phyloP scores from a whole-genome alignment of 1,140 invertebrate species.

The Pristionchus pacificus region DNA sequence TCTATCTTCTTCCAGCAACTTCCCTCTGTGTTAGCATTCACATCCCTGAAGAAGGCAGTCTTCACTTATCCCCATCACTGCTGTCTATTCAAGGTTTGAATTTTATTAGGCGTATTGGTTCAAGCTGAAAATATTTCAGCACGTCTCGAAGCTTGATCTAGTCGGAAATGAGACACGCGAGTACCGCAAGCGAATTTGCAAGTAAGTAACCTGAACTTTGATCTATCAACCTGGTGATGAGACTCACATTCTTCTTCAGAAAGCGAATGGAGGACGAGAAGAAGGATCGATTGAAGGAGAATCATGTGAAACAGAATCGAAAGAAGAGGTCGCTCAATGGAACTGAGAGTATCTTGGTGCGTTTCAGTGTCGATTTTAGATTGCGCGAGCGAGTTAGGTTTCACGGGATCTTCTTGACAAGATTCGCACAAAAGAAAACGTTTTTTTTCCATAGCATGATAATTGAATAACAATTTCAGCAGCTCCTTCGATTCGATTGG shows the following conservation, averaged over 20 bases:
- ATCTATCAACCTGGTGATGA: conserved; percentile 11
- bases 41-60: conserved; percentile 62
- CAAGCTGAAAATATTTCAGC: conserved; percentile 46
- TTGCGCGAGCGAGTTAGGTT: no score
- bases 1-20: conserved; percentile 65
- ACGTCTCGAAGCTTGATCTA: conserved; percentile 19
- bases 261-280: conserved; percentile 1
- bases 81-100: conserved; percentile 71
- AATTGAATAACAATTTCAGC: no score
- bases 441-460: no score
- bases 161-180: conserved; percentile 61
- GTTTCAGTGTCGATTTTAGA: no score
- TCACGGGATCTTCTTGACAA: no score
- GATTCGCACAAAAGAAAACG: no score
- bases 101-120: conserved; percentile 44
- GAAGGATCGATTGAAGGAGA: conserved; percentile 4
- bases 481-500: no score
- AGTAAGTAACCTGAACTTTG: conserved; percentile 16
- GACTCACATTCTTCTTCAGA: background rate
- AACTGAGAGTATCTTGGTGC: no score
- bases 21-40: conserved; percentile 68
- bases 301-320: no score
- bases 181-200: conserved; percentile 58
- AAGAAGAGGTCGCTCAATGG: no score
- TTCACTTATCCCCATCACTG: conserved; percentile 83